phyloP scores from a whole-genome alignment of 2,113 vertebrate genomes.

The Tragelaphus strepsiceros region DNA sequence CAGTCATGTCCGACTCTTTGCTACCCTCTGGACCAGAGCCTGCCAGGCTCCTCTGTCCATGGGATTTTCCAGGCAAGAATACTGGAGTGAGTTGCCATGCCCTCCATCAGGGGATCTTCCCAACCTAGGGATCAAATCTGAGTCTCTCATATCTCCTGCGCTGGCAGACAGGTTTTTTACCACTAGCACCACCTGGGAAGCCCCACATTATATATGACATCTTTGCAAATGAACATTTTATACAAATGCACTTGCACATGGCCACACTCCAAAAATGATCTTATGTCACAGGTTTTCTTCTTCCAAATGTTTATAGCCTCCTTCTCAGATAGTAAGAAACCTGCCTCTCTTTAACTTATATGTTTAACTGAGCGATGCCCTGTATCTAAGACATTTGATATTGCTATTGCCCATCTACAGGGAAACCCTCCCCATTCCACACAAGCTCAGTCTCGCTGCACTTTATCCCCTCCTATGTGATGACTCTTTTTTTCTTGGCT shows the following conservation, averaged over 20 bases:
- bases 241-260: neutral
- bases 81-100: neutral
- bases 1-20: neutral
- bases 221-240: neutral
- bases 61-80: neutral
- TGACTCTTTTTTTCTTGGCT: accelerated
- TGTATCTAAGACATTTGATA: neutral
- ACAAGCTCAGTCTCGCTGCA: accelerated
- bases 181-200: neutral
- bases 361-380: neutral
- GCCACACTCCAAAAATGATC: neutral
- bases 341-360: neutral
- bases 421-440: neutral
- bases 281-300: neutral
- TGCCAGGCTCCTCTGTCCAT: neutral
- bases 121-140: neutral
- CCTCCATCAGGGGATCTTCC: neutral
- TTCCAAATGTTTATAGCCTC: neutral
- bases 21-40: neutral
- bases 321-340: neutral
- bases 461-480: accelerated
- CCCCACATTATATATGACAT: neutral
- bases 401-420: accelerated
- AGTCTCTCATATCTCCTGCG: neutral
- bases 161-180: neutral